Evolutionary conservation across 1,140 invertebrate species (phyloP).

Genomic region (Pseudoatta argentina): DNA sequence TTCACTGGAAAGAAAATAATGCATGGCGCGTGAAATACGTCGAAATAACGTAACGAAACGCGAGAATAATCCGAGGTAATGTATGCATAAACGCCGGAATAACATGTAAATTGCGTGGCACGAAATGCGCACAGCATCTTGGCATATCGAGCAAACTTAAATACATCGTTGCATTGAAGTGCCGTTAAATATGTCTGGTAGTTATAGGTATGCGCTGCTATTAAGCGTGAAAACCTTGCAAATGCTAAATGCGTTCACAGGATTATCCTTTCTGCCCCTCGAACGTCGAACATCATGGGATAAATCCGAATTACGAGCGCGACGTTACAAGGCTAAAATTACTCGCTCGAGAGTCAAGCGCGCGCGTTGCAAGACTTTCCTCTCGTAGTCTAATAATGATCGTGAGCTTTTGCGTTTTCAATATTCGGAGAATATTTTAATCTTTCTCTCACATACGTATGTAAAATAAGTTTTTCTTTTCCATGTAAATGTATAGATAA

Average conservation of each 20-base stretch:
- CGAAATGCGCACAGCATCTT: constrained; percentile 34
- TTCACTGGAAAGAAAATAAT: too few relatives aligned
- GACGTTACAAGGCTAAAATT: constrained; percentile 24
- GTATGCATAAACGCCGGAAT: constrained; percentile 55
- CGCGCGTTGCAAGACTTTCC: neutral
- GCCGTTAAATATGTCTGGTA: constrained; percentile 40
- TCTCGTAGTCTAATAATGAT: neutral
- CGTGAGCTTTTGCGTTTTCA: neutral
- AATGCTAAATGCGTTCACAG: constrained; percentile 50
- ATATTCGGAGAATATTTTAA: neutral
- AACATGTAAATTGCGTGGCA: constrained; percentile 55
- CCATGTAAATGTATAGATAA: neutral
- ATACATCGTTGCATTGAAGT: constrained; percentile 29
- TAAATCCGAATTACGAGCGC: constrained; percentile 44
- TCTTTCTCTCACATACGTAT: neutral
- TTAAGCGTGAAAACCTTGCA: constrained; percentile 47
- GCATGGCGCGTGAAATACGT: constrained; percentile 38
- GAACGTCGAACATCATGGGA: constrained; percentile 7
- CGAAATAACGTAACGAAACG: constrained; percentile 48
- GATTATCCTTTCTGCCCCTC: constrained; percentile 34
- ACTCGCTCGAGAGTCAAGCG: constrained; percentile 20
- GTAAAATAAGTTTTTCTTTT: neutral
- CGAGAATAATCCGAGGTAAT: constrained; percentile 53
- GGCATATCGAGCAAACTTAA: constrained; percentile 44
- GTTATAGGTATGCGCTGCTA: constrained; percentile 12